Base-by-base conservation (phyloP, 2,797 vertebrate genomes). In the Falco naumanni region DNA sequence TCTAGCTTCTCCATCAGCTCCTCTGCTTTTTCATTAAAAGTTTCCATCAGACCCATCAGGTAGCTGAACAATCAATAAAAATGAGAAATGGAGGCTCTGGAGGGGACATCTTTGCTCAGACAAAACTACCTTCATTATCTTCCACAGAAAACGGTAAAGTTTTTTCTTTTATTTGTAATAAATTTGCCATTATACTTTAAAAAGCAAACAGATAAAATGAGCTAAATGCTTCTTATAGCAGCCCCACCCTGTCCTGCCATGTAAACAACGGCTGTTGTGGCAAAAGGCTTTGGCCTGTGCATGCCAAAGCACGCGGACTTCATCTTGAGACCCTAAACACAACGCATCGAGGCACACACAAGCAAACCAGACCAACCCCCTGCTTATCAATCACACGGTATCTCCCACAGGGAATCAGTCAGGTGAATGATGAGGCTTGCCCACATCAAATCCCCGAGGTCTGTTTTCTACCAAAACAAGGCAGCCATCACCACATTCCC, bases 21-120 rank as follows among this genome's bases (percentile, higher is more conserved):
- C 95, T 99, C 99, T 0, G 98, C 98, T 93, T 98, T 98, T 96
- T 99, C 99, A 53, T 99, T 99, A 97, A 99, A 99, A 11, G 98
- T 98, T 3, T 97, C 98, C 97, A 98, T 99, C 81, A 99, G 91
- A 86, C 98, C 98, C 85, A 98, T 97, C 95, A 99, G 96, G 97
- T 99, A 99, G 91, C 96, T 97, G 87, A 87, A 93, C 47, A 96
- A 95, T 76, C 65, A 96, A 95, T 41, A 97, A 86, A 96, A 47
- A 63, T 24, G 51, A 66, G 26, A 61, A 50, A 77, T 68, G 54
- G 63, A 11, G 53, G n/a, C 75, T 90, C 59, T 87, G 83, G 43
- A 74, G 59, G 81, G 37, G 54, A 82, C 66, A 39, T 29, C 19
- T 85, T 90, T 90, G 28, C 70, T 83, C 61, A 90, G 48, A 43